Evolutionary conservation across 2,113 vertebrate genomes (phyloP), one percentile per base, ranked within the genome.

Genomic region (Scalopus aquaticus): DNA sequence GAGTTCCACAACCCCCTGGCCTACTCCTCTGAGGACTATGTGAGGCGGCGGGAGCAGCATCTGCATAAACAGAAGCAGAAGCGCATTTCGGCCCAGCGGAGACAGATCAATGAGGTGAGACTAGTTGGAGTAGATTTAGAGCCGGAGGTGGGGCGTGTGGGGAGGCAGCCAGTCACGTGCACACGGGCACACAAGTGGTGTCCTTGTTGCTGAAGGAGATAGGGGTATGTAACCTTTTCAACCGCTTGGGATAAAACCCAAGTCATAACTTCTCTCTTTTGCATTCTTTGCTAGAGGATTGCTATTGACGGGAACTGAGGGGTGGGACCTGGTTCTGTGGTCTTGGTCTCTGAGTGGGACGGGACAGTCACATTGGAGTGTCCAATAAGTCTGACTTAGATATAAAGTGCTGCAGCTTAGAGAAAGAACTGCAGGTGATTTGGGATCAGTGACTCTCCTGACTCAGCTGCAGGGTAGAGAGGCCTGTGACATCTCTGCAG

Each of bases 1-100:
- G 99, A 99, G 98, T 99, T 99, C 97, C 99, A 99, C 98, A 99
- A 99, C 84, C 99, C 99, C 2, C 96, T 99, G 97, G 99, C 99
- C 13, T 98, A 99, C 74, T 99, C 99, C 2, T 99, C 99, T 0
- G 99, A 99, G 4, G 99, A 99, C 35, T 99, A 99, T 0, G 97
- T 99, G 74, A 99, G 99, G 98, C 99, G 99, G 96, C 98, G 99
- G 83, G 99, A 99, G 97, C 99, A 99, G 98, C 99, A 99, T 86
- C 96, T 99, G 82, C 99, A 99, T 96, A 99, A 99, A 92, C 99
- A 99, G 98, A 99, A 98, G 62, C 99, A 99, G 98, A 99, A 99
- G 96, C 99, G 99, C 80, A 99, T 99, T 96, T 99, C 99, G 0
- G 99, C 99, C 0, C 99, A 99, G 98, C 99, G 98, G 89, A 98